A percentile compares a stretch with the other conserved stretches of the same genome.
Conservation (phyloP, 2,113 vertebrate genomes). For the Plecotus auritus region DNA sequence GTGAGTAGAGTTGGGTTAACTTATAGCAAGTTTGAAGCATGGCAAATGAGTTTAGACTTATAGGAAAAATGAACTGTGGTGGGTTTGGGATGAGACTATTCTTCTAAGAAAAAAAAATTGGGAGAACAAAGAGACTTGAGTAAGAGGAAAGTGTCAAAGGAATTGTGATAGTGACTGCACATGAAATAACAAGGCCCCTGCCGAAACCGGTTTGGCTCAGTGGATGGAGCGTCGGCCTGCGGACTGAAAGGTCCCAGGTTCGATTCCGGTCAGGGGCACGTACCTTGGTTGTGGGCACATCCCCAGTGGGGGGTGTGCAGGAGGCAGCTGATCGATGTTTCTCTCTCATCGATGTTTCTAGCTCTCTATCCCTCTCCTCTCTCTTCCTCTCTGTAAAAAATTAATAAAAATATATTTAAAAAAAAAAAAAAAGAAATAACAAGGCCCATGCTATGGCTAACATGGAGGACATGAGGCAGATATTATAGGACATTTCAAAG, state of each 20-base stretch:
- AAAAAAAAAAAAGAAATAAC: too few relatives aligned
- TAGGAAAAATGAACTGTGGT: neutral
- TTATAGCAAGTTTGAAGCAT: neutral
- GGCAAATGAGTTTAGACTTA: neutral
- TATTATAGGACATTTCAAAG: neutral
- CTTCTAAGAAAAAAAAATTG: neutral
- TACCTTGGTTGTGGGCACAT: too few relatives aligned
- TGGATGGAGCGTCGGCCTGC: too few relatives aligned
- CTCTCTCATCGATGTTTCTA: too few relatives aligned
- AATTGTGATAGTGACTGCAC: neutral
- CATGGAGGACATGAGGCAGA: neutral
- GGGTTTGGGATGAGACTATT: neutral
- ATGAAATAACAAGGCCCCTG: neutral
- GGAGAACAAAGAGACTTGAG: neutral
- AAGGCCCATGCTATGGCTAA: neutral
- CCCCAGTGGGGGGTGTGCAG: too few relatives aligned
- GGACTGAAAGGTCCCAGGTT: too few relatives aligned
- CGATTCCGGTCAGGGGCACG: too few relatives aligned
- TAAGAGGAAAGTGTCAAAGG: neutral
- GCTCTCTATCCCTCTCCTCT: too few relatives aligned
- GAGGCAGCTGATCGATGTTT: too few relatives aligned
- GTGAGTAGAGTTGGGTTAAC: neutral
- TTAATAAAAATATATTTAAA: too few relatives aligned
- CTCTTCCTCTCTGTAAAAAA: too few relatives aligned
- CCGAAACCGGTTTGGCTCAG: too few relatives aligned